Evolutionary conservation across 2,797 vertebrate species (phyloP), one percentile per base, ranked within the genome.

Genomic region (Spondyliosoma cantharus): DNA sequence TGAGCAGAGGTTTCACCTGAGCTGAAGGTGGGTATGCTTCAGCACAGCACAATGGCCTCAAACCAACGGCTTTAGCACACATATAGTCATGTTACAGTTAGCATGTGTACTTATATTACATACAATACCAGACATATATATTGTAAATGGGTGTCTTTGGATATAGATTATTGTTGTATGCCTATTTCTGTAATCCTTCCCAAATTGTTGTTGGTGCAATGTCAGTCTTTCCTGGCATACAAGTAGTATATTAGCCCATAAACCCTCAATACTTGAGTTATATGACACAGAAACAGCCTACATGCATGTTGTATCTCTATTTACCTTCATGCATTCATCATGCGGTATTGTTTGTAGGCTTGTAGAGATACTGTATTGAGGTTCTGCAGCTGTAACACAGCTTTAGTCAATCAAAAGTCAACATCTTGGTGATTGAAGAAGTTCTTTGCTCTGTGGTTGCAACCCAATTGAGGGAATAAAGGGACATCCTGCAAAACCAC

Each of bases 1-100:
- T 20, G 54, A 76, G 56, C 54, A 61, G 52, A 71, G 9, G 32
- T 71, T 81, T 73, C 50, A 42, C 64, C 12, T 76, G 9, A 43
- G 32, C 32, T 62, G 16, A 56, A 54, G 15, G 48, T 17, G 46
- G 45, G 13, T 66, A 2, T 37, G 15, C 22, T 25, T 73, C 24
- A 54, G 7, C 29, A 49, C 16, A 49, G 50, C 19, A 8, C 15
- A 52, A 7, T 50, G 14, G 19, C 11, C 17, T 19, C 50, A 22
- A 37, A n/a, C 7, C 1, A 27, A 5, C 1, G 3, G 25, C 17
- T 20, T 15, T 24, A n/a, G 3, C 57, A n/a, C 8, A 53, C 1
- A 58, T 58, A 8, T 45, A 20, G 48, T 48, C 1, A 27, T 43
- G 69, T 70, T 20, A 54, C 5, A 59, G 32, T 50, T 8, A 20